A percentile compares a stretch with the other conserved stretches of the same genome.
Evolutionary conservation across 2,113 vertebrate species (phyloP).

Genomic region (Chaetodon trifascialis): DNA sequence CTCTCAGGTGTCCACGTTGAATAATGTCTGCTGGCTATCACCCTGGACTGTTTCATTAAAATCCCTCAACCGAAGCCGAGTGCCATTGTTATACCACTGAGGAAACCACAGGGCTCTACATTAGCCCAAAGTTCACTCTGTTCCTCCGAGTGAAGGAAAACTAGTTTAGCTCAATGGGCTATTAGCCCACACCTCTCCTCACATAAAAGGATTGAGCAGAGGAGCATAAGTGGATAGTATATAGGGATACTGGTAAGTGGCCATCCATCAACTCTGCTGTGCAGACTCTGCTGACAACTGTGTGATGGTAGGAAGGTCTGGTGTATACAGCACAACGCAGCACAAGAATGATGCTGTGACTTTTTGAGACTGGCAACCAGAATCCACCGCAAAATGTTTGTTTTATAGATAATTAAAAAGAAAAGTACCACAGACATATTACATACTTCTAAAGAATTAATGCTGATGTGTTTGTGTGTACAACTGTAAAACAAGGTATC

Average conservation of each 20-base stretch:
- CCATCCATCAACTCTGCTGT: conserved; percentile 58
- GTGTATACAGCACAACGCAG: conserved; percentile 8
- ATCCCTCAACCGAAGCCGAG: conserved; percentile 39
- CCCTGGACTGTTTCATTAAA: conserved; percentile 42
- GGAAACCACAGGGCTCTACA: conserved; percentile 39
- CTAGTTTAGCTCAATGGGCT: conserved; percentile 64
- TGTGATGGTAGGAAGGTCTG: conserved; percentile 12
- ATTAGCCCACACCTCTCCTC: conserved; percentile 59
- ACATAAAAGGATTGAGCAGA: conserved; percentile 50
- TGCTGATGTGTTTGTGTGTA: neutral
- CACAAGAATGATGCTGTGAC: conserved; percentile 5
- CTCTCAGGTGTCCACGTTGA: conserved; percentile 5
- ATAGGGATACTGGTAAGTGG: conserved; percentile 56
- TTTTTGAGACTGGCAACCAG: conserved; percentile 1
- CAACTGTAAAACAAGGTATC: neutral
- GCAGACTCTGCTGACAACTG: conserved; percentile 18
- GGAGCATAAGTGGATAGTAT: conserved; percentile 39
- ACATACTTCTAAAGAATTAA: neutral
- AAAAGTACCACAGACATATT: too few species aligned
- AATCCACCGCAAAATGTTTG: conserved; percentile 16
- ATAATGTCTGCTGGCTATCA: conserved; percentile 32
- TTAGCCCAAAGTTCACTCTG: conserved; percentile 40
- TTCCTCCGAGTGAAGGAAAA: conserved; percentile 51
- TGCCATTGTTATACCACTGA: conserved; percentile 47
- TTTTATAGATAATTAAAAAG: too few species aligned